Base-by-base conservation (phyloP, 1,140 invertebrate genomes). In the Drosophila chauvacae region DNA sequence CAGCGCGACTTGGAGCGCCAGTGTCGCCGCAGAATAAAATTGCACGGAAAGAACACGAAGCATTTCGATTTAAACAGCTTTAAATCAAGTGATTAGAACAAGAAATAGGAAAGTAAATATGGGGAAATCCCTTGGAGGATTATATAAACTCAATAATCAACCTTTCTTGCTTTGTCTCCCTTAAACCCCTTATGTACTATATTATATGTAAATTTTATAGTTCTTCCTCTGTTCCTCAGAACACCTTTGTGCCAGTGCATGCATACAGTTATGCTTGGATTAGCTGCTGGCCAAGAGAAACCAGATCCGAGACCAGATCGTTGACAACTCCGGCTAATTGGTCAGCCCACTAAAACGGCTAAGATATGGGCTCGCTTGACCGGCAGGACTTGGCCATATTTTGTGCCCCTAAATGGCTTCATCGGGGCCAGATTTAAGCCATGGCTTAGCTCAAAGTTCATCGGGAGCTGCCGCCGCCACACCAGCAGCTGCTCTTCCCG, bases 271-370 rank as follows among this genome's bases (percentile, higher is more conserved):
- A 77, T 47, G 39, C 51, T 68, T 53, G 60, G 72, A 60, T 62
- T 30, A 62, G 51, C 55, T 53, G 50, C 33, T 72, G 68, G 44
- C 59, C 61, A 42, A 18, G 6, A 37, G 53, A 23, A 72, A 72
- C 69, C 69, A 60, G 69, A 60, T 72, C 6, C 26, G 30, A n/a
- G 53, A 33, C 37, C 30, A 23, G 72, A 44, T 61, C 45, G 73
- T 68, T 85, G 81, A 86, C 81, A 85, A 70, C 73, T 37, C 41
- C 74, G 51, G 58, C 80, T 87, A 88, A 87, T 87, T 87, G 83
- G 84, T 59, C 77, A 71, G 68, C 59, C 63, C 66, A 88, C 64
- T 88, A 88, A 87, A 87, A 77, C 77, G 57, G 50, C 59, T 88
- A 84, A 87, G 72, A 74, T 87, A 87, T 88, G 80, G 68, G 76